These are phyloP conservation scores for Gavialis gangeticus DNA, from an alignment of 2,113 vertebrate genomes.

Conservation along the genomic window DNA sequence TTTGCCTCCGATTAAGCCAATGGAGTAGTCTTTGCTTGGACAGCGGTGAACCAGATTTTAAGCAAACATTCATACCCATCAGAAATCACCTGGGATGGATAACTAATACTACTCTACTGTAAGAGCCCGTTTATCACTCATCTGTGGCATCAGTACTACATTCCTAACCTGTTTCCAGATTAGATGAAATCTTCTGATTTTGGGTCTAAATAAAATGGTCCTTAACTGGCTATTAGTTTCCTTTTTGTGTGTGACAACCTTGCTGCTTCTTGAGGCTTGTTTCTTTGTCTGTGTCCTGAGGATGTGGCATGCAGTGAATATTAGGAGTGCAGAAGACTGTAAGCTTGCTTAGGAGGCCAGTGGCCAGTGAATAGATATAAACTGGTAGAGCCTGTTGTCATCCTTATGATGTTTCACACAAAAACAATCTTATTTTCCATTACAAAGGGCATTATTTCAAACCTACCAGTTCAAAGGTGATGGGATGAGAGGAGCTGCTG, in stretches of 20 bases:
- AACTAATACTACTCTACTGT: background rate
- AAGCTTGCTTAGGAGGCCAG: background rate
- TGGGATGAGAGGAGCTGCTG: background rate
- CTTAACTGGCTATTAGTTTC: fast-evolving
- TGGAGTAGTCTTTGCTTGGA: background rate
- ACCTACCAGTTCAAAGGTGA: background rate
- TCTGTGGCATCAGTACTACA: background rate
- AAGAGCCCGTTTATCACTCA: background rate
- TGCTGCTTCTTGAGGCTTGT: background rate
- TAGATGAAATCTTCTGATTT: background rate
- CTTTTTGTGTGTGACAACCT: background rate
- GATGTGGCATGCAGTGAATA: background rate
- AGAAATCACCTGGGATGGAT: background rate
- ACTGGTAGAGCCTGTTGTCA: background rate
- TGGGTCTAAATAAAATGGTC: background rate
- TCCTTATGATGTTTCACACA: background rate
- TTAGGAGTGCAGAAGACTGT: background rate
- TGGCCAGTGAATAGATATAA: background rate
- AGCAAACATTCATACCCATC: background rate
- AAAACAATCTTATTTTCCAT: background rate
- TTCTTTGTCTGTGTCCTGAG: background rate
- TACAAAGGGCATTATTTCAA: slow-evolving; percentile 18
- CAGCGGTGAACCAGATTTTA: slow-evolving; percentile 8
- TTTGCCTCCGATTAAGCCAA: background rate
- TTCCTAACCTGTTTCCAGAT: background rate